Base-by-base conservation (phyloP, 1,140 invertebrate genomes). In the Brachionus plicatilis region DNA sequence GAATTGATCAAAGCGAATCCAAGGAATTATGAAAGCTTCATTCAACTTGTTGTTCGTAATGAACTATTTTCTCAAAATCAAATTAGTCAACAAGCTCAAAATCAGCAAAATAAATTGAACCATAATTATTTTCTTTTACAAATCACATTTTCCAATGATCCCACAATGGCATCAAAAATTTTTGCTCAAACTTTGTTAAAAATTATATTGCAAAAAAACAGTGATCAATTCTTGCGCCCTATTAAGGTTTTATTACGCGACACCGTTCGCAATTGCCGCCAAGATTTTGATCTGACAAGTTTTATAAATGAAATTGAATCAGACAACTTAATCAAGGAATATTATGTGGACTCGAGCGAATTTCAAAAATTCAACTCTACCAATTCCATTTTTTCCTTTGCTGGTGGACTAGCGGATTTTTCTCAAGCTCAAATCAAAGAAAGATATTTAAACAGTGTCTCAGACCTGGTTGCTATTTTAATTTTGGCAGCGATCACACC, bases 221-320 rank as follows among this genome's bases (percentile, higher is more conserved):
- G 6, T 14, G 96, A 98, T 86, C 96, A 98, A 89, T 97, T 95
- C 89, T 89, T 96, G 14, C 91, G 95, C 7, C 93, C 95, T 12
- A 88, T 98, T 66, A 91, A 96, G 17, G 92, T 93, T 14, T 90
- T 98, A 47, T 90, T 95, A 3, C 90, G 96, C 68, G 96, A 98
- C 91, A 94, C 96, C 68, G 93, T 95, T n/a, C 92, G 95, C 12
- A 93, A 94, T 37, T 91, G 94, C n/a, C 90, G 93, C 9, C 92
- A 94, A 86, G 94, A 95, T 83, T 92, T 96, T 6, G 94, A 93
- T 88, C 91, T 95, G 56, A 88, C 91, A 1, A 91, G 90, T 37
- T 93, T 95, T 83, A 93, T 92, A 84, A 91, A 92, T 84, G 92
- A 92, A 1, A 89, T 95, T 14, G 92, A 95, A 89, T 89, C 91